Conservation (phyloP, 2,888 invertebrate genomes). For the Eristalis tenax region DNA sequence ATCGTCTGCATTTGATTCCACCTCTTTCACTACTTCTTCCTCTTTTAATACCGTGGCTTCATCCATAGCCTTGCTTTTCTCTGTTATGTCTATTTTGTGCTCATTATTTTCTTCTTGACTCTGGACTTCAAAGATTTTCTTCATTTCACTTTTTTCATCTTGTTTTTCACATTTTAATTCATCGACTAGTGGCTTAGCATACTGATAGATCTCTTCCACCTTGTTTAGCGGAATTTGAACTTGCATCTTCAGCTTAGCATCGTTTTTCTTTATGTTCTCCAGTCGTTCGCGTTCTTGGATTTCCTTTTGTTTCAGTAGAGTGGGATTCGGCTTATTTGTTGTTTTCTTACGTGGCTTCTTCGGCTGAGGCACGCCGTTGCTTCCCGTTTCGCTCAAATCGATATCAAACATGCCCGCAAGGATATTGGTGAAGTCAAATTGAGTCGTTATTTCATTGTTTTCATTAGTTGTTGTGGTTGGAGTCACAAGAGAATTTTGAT, state of each 20-base stretch:
- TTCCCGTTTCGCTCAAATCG: constrained; percentile 75
- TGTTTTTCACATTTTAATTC: constrained; percentile 36
- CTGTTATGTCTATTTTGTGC: background rate
- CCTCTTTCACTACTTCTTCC: background rate
- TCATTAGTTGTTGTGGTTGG: constrained; percentile 34
- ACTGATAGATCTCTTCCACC: constrained; percentile 77
- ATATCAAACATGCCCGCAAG: constrained; percentile 80
- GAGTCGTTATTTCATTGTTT: constrained; percentile 44
- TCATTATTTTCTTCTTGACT: background rate
- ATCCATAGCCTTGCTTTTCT: background rate
- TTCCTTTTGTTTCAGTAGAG: constrained; percentile 77
- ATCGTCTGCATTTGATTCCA: constrained; percentile 17
- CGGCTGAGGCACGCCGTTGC: constrained; percentile 11
- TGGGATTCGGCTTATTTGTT: constrained; percentile 80
- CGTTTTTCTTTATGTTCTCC: constrained; percentile 77
- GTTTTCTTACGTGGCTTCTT: constrained; percentile 80
- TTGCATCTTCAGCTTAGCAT: constrained; percentile 78
- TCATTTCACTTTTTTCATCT: background rate
- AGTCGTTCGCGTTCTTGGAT: constrained; percentile 78
- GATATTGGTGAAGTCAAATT: constrained; percentile 75
- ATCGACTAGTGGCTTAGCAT: constrained; percentile 76
- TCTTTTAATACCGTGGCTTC: background rate
- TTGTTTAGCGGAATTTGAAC: constrained; percentile 75
- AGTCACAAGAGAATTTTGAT: constrained; percentile 17
- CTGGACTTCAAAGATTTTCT: background rate